These are phyloP conservation scores for Embiotoca jacksoni DNA, from an alignment of 2,113 vertebrate genomes.

Conservation along the genomic window DNA sequence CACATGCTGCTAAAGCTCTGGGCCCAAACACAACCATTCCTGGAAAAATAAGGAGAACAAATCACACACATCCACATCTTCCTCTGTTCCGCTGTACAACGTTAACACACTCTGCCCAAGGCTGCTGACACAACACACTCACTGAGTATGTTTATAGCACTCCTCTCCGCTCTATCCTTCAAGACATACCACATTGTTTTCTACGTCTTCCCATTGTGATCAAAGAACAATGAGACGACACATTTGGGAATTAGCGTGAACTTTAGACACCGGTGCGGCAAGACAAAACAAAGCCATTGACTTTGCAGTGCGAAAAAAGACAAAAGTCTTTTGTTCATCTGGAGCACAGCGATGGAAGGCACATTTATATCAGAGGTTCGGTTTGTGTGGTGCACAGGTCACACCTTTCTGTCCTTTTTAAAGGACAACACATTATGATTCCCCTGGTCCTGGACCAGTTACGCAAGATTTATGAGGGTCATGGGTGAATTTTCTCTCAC, in stretches of 20 bases:
- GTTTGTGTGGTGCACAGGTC: constrained; percentile 25
- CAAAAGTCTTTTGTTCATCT: constrained; percentile 58
- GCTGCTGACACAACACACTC: constrained; percentile 29
- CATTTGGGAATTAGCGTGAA: constrained; percentile 49
- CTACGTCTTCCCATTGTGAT: constrained; percentile 56
- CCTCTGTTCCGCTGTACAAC: constrained; percentile 19
- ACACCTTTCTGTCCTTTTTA: constrained; percentile 26
- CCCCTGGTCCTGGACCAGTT: neutral
- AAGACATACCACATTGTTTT: constrained; percentile 21
- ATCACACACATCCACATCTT: constrained; percentile 47
- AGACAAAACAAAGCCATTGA: constrained; percentile 59
- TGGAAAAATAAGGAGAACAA: constrained; percentile 38
- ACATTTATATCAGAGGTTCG: constrained; percentile 28
- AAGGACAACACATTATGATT: constrained; percentile 2
- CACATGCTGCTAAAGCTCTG: constrained; percentile 23
- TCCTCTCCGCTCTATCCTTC: constrained; percentile 20
- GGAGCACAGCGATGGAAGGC: constrained; percentile 17
- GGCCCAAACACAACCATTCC: constrained; percentile 28
- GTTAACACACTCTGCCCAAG: constrained; percentile 26
- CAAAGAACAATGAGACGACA: constrained; percentile 48
- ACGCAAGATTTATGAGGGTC: constrained; percentile 1
- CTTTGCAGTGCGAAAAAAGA: constrained; percentile 48
- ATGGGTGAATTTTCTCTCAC: constrained; percentile 1
- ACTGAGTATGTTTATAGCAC: constrained; percentile 24
- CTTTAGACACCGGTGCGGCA: constrained; percentile 20